Evolutionary conservation across 2,888 invertebrate genomes (phyloP).

Genomic region (Xylota sylvarum): DNA sequence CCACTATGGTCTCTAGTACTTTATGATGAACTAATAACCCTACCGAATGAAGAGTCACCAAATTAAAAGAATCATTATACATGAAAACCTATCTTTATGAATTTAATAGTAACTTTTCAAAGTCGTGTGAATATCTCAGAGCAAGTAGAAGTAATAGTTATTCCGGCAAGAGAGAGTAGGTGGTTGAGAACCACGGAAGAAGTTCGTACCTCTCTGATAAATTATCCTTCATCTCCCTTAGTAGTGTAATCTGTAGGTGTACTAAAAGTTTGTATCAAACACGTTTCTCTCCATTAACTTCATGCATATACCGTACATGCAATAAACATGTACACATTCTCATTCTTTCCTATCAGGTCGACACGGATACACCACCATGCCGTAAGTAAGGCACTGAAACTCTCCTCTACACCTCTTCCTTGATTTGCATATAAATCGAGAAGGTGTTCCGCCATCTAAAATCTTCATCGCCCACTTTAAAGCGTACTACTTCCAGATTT

Average conservation of each 20-base stretch:
- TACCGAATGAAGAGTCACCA: no score
- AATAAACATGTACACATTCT: not conserved
- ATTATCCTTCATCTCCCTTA: not conserved
- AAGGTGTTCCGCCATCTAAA: constrained; percentile 29
- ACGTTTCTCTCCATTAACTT: not conserved
- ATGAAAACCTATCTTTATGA: no score
- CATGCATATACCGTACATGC: not conserved
- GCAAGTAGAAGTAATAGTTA: no score
- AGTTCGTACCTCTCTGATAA: no score
- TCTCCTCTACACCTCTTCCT: not conserved
- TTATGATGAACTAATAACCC: no score
- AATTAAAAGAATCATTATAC: no score
- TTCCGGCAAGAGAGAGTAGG: no score
- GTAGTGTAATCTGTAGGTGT: not conserved
- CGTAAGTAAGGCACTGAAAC: not conserved
- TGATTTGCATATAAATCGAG: constrained; percentile 61
- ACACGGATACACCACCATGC: constrained; percentile 10
- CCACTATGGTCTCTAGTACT: no score
- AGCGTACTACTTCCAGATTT: constrained; percentile 1
- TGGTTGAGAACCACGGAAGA: no score
- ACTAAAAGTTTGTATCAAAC: not conserved
- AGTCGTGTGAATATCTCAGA: no score
- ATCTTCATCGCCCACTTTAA: constrained; percentile 14
- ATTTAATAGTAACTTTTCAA: no score
- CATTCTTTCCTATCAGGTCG: not conserved